A percentile compares a stretch with the other conserved stretches of the same genome.
Evolutionary conservation across 1,140 invertebrate species (phyloP).

Genomic region (Zophobas morio): DNA sequence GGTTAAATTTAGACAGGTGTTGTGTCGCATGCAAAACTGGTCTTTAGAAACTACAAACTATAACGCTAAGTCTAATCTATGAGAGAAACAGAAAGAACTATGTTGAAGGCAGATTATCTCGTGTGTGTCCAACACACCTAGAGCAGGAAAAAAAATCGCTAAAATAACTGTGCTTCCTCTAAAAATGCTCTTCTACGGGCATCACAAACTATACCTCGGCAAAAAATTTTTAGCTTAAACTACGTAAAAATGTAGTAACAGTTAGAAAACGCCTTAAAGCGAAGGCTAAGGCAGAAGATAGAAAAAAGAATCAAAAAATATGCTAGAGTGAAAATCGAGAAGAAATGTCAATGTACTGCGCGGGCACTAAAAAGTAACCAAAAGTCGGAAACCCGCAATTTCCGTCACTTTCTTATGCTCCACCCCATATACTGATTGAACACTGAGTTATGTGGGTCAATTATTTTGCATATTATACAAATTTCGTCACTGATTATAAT

Average conservation of each 20-base stretch:
- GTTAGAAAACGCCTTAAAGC: conserved; percentile 17
- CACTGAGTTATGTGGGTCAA: no score
- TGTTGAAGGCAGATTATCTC: conserved; percentile 53
- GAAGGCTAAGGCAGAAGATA: background rate
- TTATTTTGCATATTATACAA: no score
- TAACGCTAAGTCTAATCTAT: conserved; percentile 20
- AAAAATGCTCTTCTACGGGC: conserved; percentile 56
- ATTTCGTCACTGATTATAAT: no score
- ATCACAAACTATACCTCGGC: conserved; percentile 66
- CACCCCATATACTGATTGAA: no score
- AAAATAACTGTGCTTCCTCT: conserved; percentile 44
- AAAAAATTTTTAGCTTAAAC: conserved; percentile 52
- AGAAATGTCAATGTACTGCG: background rate
- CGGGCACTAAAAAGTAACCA: background rate
- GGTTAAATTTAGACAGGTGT: conserved; percentile 33
- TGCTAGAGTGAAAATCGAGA: background rate
- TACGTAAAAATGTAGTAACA: conserved; percentile 26
- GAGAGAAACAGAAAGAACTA: conserved; percentile 28
- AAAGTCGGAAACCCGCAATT: no score
- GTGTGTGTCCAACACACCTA: conserved; percentile 45
- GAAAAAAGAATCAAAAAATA: background rate
- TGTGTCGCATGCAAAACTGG: conserved; percentile 19
- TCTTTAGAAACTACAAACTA: conserved; percentile 27
- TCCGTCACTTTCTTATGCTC: no score
- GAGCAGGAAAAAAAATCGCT: conserved; percentile 46